A percentile compares a stretch with the other conserved stretches of the same genome.
phyloP scores from a whole-genome alignment of 2,888 invertebrate genomes.

The Rosalia funebris region DNA sequence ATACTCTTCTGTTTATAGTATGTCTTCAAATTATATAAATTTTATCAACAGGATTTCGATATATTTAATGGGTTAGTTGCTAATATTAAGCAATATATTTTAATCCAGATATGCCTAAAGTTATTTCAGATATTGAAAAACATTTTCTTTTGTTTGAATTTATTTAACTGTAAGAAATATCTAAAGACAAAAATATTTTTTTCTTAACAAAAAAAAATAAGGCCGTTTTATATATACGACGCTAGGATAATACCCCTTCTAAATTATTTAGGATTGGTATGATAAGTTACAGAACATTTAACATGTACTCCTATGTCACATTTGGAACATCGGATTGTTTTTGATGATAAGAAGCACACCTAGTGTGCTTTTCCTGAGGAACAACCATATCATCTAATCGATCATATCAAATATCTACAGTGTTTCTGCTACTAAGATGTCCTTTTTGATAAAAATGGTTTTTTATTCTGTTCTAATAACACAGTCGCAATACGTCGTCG shows the following conservation, averaged over 20 bases:
- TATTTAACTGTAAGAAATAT: no score
- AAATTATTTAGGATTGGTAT: neutral
- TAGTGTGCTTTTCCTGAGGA: constrained; percentile 30
- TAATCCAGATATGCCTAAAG: neutral
- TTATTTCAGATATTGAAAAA: neutral
- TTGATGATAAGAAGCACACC: constrained; percentile 33
- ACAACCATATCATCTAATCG: constrained; percentile 28
- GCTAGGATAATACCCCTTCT: neutral
- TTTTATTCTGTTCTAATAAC: constrained; percentile 16
- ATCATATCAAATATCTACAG: constrained; percentile 28
- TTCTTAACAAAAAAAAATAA: neutral
- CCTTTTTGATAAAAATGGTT: neutral
- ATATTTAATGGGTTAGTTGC: no score
- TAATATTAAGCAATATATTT: no score
- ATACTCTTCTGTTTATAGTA: no score
- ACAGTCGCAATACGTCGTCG: constrained; percentile 35
- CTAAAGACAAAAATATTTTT: no score
- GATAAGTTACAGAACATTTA: neutral
- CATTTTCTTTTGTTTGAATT: neutral
- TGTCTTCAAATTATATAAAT: no score
- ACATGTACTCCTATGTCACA: neutral
- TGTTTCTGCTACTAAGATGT: no score
- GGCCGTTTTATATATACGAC: neutral
- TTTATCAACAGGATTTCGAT: no score
- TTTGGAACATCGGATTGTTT: constrained; percentile 19